phyloP scores from a whole-genome alignment of 2,888 invertebrate species.

The Amitus sp. region DNA sequence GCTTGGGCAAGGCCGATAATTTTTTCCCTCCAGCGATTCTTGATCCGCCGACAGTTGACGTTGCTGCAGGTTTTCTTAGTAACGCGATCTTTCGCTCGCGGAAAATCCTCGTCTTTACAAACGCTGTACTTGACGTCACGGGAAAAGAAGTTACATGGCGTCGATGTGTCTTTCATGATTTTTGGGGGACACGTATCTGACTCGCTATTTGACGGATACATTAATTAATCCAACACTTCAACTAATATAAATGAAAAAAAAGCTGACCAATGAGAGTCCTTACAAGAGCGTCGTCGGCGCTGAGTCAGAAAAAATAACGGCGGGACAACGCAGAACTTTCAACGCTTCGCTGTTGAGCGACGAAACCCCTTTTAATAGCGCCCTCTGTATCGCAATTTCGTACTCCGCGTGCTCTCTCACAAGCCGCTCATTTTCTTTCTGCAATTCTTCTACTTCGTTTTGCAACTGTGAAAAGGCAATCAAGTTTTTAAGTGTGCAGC shows the following conservation, averaged over 20 bases:
- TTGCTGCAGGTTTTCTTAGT: slow-evolving; percentile 27
- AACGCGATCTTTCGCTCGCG: background rate
- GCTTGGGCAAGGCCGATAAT: background rate
- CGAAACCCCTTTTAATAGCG: slow-evolving; percentile 58
- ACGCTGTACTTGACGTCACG: background rate
- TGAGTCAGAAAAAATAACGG: background rate
- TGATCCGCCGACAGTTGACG: slow-evolving; percentile 24
- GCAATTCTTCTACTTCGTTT: slow-evolving; percentile 49
- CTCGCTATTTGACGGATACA: slow-evolving; percentile 9
- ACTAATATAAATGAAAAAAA: background rate
- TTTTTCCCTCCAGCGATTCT: slow-evolving; percentile 13
- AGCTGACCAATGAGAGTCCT: too few relatives aligned
- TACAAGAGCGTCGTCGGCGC: background rate
- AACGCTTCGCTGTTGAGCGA: slow-evolving; percentile 58
- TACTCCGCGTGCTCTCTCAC: slow-evolving; percentile 57
- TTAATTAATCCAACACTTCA: background rate
- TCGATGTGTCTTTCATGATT: background rate
- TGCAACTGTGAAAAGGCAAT: slow-evolving; percentile 50
- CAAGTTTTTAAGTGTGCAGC: too few relatives aligned
- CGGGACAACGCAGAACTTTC: slow-evolving; percentile 53
- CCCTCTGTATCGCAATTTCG: slow-evolving; percentile 59
- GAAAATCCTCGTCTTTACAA: background rate
- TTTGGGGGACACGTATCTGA: slow-evolving; percentile 10
- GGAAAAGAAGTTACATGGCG: background rate
- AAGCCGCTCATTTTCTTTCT: slow-evolving; percentile 55